Base-by-base conservation (phyloP, 2,113 vertebrate genomes). In the Tragelaphus strepsiceros region DNA sequence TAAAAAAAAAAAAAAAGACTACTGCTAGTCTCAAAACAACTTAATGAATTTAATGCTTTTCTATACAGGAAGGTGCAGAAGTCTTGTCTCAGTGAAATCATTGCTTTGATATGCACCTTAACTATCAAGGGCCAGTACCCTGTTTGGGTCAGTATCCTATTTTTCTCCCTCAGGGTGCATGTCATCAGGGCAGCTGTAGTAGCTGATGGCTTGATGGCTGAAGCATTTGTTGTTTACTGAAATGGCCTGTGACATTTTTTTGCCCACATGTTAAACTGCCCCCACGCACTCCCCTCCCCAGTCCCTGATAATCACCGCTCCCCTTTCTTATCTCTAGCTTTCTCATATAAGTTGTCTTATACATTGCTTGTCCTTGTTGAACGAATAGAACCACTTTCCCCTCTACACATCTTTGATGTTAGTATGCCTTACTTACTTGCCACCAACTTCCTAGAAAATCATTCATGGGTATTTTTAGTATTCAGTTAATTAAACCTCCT, bases 401-500 rank as follows among this genome's bases (percentile, higher is more conserved):
- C 17, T 54, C 14, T 82, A 54, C 11, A n/a, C 30, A 24, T 21
- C 51, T 82, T 54, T 22, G 6, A n/a, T 82, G 32, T 82, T 43
- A n/a, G 51, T 13, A 1, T 49, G 10, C 7, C 62, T 56, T 35
- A 7, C 7, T 39, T 74, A 54, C n/a, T 62, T 39, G 28, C 77
- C 28, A 56, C 62, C 54, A 56, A 32, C 26, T 62, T 82, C 67
- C 13, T 51, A 67, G 59, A 90, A 90, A 86, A 80, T 28, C 22
- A 22, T 19, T 35, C 24, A 0, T 46, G 24, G 64, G 1, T 62
- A 61, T 94, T 97, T 95, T 96, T 53, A 58, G 26, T 82, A 35
- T 89, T 92, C 30, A 78, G 82, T 53, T 97, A 67, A 90, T 89
- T 92, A 95, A 94, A 35, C 54, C 62, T n/a, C n/a, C 32, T 82